Evolutionary conservation across 2,113 vertebrate genomes (phyloP), one percentile per base, ranked within the genome.

Genomic region (Himantopus leucocephalus): DNA sequence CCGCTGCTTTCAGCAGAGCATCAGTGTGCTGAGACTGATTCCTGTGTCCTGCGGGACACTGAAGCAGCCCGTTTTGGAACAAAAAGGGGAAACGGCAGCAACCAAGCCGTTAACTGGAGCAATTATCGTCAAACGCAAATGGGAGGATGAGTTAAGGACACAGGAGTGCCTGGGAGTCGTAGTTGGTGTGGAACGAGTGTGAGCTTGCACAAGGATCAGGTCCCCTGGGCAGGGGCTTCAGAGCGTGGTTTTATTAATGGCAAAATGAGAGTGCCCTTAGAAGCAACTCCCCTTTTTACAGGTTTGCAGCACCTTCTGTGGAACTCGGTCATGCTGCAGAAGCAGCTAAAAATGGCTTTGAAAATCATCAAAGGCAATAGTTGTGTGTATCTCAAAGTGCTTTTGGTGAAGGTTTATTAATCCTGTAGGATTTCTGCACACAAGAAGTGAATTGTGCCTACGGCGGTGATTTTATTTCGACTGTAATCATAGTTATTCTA

Each of bases 31-130:
- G 50, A 30, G 27, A 27, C 9, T 0, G 3, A 12, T 59, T 22
- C 56, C 29, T 0, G 2, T 3, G 3, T 53, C 71, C 43, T 2
- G 1, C 2, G 4, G 34, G 62, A 21, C 3, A 1, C n/a, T 6
- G 14, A 24, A 29, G 17, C 0, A 53, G 34, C 53, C 68, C 35
- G 0, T 43, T 63, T 21, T 6, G 12, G 56, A 37, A 4, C n/a
- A 59, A 48, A 73, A 48, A 70, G 48, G 37, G 53, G 41, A 17
- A 62, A 21, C 0, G 2, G 9, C 66, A 17, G 35, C 30, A 66
- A 55, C 12, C 12, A 3, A 22, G 34, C 10, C 1, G 4, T 67
- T 53, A 22, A 48, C 6, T 22, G 56, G 13, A 53, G 72, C 45
- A 11, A 7, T 29, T 60, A 13, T 3, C 2, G 3, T 17, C 22